These are phyloP conservation scores for Mallotus villosus DNA, from an alignment of 2,797 vertebrate species.

Conservation along the genomic window DNA sequence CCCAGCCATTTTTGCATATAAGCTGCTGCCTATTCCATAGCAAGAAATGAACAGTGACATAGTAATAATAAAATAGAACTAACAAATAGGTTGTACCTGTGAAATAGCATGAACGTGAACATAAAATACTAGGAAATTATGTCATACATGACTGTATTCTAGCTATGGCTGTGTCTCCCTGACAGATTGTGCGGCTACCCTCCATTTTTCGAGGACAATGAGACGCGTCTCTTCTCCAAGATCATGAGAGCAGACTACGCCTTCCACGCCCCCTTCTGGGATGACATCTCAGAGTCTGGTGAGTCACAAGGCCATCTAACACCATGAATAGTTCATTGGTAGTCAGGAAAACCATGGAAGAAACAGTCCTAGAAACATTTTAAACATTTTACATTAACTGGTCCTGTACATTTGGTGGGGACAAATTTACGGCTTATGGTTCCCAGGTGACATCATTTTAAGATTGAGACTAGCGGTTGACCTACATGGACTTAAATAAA, in stretches of 20 bases:
- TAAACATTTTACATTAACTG: neutral
- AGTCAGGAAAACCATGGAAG: neutral
- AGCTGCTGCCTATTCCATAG: neutral
- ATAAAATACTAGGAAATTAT: no score
- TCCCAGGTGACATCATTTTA: neutral
- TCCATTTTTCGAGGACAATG: constrained; percentile 93
- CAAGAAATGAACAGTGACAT: no score
- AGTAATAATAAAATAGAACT: neutral
- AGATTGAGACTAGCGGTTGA: neutral
- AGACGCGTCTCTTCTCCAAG: constrained; percentile 89
- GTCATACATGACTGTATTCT: no score
- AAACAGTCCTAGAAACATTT: neutral
- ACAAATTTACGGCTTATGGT: neutral
- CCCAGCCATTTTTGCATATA: no score
- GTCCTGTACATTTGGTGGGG: neutral
- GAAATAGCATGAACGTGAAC: neutral
- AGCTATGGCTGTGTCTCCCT: neutral
- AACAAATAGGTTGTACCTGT: neutral
- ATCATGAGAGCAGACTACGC: constrained; percentile 91
- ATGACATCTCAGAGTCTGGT: constrained; percentile 94
- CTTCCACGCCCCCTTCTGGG: constrained; percentile 95
- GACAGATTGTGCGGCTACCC: constrained; percentile 90
- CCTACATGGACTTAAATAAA: neutral
- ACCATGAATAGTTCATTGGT: neutral
- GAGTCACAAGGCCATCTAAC: constrained; percentile 11